phyloP scores from a whole-genome alignment of 2,113 vertebrate species.

The Elaphurus davidianus region DNA sequence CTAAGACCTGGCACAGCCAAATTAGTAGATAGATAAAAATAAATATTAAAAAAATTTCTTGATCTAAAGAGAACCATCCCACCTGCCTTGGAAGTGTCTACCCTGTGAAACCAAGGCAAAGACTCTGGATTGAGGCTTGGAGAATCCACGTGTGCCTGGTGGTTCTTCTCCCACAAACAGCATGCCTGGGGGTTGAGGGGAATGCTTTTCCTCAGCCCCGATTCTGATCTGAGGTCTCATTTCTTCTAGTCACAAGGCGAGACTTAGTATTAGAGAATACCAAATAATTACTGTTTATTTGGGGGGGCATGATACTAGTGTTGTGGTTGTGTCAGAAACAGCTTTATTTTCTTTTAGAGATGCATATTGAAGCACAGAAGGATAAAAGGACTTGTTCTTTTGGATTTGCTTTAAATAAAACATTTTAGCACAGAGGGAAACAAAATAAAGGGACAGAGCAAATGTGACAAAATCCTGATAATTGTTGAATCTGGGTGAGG shows the following conservation, averaged over 20 bases:
- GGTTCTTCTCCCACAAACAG: neutral
- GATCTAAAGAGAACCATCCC: neutral
- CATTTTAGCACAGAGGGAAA: neutral
- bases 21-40: neutral
- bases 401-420: conserved; percentile 41
- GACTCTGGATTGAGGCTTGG: neutral
- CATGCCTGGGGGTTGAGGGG: neutral
- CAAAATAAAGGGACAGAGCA: neutral
- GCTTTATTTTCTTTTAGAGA: neutral
- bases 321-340: neutral
- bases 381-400: neutral
- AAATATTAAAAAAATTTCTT: neutral
- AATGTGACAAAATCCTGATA: neutral
- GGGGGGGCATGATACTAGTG: neutral
- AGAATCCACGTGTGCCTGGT: neutral
- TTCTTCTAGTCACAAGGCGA: neutral
- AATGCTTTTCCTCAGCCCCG: neutral
- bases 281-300: neutral
- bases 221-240: neutral
- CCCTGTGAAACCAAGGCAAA: neutral
- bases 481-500: neutral
- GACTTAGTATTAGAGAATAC: neutral
- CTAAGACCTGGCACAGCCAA: neutral
- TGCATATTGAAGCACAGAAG: neutral
- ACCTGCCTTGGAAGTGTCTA: neutral